Base-by-base conservation (phyloP, 2,113 vertebrate genomes). In the Dipodomys merriami region DNA sequence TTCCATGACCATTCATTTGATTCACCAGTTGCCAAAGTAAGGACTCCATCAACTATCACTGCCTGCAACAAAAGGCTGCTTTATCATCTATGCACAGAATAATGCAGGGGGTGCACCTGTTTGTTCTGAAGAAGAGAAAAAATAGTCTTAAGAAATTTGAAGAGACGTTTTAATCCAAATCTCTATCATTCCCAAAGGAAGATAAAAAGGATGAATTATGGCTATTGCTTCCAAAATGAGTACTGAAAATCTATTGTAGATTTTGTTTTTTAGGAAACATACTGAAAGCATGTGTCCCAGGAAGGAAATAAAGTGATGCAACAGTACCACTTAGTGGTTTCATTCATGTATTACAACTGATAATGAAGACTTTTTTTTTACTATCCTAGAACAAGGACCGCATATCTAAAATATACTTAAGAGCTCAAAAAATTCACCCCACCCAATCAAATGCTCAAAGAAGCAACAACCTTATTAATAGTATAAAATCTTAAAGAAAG, bases 281-380 rank as follows among this genome's bases (percentile, higher is more conserved):
- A n/a, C 1, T 12, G 83, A 62, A 90, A 49, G 5, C 0, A 5
- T 1, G 60, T 35, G 7, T n/a, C 53, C 44, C 46, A 65, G 20
- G 15, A 23, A 64, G 29, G 3, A 3, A 39, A 0, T 68, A 94
- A 97, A 90, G 65, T 93, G 60, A 97, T 96, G 68, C 95, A 95
- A 97, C 0, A 1, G 4, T 95, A 67, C 97, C 98, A 90, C 97
- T 83, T 91, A 0, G 97, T 97, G 98, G 97, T 9, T 67, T 18
- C 0, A 0, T 57, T 1, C 6, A 7, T 74, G 9, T 4, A 68
- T 83, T 57, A 46, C 29, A 83, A 46, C 25, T 25, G 4, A 25
- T 19, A 65, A 30, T 74, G 30, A 46, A 68, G n/a, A 27, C 44
- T 44, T 13, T 15, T 2, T 12, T 33, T 15, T 6, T 5, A 74